phyloP scores from a whole-genome alignment of 1,140 invertebrate species.

The Microvelia longipes region DNA sequence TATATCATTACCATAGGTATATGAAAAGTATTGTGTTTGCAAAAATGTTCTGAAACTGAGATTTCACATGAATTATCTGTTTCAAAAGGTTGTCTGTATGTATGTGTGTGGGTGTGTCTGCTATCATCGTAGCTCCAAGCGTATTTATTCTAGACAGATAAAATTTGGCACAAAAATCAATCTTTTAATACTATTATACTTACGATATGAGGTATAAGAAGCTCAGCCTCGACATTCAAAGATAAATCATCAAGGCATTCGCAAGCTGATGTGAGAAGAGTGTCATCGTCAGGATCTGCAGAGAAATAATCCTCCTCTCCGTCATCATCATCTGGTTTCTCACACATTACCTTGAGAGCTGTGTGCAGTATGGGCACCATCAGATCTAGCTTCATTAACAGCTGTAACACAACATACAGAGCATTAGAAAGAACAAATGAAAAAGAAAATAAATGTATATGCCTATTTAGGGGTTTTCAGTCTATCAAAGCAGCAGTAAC shows the following conservation, averaged over 20 bases:
- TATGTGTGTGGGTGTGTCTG: no score
- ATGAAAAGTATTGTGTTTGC: no score
- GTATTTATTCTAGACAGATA: no score
- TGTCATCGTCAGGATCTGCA: slow-evolving; percentile 40
- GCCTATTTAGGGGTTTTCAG: neutral
- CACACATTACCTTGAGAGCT: slow-evolving; percentile 50
- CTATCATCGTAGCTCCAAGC: no score
- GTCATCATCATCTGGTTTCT: slow-evolving; percentile 37
- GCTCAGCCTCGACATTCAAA: slow-evolving; percentile 58
- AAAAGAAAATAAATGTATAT: neutral
- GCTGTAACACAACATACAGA: slow-evolving; percentile 27
- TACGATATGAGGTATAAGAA: slow-evolving; percentile 53
- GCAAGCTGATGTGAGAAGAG: slow-evolving; percentile 45
- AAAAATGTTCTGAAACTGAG: no score
- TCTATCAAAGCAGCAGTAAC: neutral
- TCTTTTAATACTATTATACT: no score
- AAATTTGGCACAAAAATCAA: no score
- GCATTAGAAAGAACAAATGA: neutral
- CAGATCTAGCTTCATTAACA: slow-evolving; percentile 55
- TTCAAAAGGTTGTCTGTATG: no score
- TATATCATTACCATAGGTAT: no score
- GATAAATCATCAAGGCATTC: slow-evolving; percentile 63
- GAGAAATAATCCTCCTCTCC: slow-evolving; percentile 43
- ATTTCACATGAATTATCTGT: no score
- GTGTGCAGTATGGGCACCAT: slow-evolving; percentile 51